Conservation (phyloP, 2,797 vertebrate species). For the Enteromius trimaculatus region DNA sequence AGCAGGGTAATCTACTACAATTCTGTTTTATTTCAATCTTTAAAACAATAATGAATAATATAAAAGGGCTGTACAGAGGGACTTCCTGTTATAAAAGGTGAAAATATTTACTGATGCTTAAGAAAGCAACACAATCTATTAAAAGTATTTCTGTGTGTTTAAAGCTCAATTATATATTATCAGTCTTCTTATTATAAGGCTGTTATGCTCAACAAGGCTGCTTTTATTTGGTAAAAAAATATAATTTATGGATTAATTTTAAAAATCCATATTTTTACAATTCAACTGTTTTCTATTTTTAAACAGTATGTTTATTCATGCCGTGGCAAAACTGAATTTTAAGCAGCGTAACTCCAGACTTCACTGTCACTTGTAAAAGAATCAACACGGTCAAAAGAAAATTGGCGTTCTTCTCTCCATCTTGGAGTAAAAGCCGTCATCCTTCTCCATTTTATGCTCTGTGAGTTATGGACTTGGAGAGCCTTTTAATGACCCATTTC, state of each 20-base stretch:
- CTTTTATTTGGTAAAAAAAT: neutral
- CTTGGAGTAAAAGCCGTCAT: neutral
- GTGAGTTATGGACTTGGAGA: constrained; percentile 9
- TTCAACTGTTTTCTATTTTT: neutral
- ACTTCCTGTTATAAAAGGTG: constrained; percentile 30
- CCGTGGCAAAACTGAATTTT: neutral
- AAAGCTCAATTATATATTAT: neutral
- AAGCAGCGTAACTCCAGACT: neutral
- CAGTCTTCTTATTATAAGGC: neutral
- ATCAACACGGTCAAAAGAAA: neutral
- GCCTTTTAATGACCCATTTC: constrained; percentile 20
- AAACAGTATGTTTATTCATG: neutral
- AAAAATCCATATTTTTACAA: neutral
- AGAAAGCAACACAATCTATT: neutral
- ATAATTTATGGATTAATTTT: neutral
- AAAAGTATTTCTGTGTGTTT: neutral
- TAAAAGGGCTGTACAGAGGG: constrained; percentile 66
- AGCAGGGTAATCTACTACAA: constrained; percentile 62
- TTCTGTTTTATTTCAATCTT: constrained; percentile 64
- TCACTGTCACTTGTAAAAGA: neutral
- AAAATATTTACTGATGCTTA: neutral
- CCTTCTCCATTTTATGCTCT: neutral
- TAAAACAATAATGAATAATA: constrained; percentile 67
- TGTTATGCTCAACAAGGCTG: neutral
- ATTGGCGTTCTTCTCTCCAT: neutral